A percentile compares a stretch with the other conserved stretches of the same genome.
Conservation (phyloP, 2,113 vertebrate genomes). For the Aramus guarauna region DNA sequence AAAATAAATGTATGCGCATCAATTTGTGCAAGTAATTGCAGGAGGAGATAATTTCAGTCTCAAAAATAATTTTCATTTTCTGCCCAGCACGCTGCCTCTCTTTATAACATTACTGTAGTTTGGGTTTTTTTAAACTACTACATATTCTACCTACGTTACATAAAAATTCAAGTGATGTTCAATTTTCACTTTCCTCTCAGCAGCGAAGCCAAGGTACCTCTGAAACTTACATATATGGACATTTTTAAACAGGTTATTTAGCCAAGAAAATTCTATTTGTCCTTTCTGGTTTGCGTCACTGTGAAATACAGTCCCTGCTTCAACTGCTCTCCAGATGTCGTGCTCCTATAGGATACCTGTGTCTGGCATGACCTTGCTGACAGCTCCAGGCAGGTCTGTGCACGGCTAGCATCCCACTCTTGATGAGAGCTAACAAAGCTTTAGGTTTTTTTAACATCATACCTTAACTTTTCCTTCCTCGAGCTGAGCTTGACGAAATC, state of each 20-base stretch:
- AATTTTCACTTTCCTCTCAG: background rate
- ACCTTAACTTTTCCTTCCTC: slow-evolving; percentile 97
- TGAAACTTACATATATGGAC: fast-evolving
- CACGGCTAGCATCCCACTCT: fast-evolving
- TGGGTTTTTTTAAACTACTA: background rate
- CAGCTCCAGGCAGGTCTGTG: background rate
- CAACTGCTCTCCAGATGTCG: too few relatives aligned
- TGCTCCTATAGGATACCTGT: background rate
- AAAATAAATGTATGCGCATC: background rate
- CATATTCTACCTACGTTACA: background rate
- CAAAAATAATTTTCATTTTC: background rate
- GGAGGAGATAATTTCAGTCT: background rate
- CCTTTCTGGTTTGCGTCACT: background rate
- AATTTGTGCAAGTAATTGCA: background rate
- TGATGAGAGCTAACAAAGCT: background rate
- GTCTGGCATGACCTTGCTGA: fast-evolving
- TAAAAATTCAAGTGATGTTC: background rate
- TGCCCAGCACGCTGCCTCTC: background rate
- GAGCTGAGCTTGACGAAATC: slow-evolving; percentile 95
- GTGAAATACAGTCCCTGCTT: background rate
- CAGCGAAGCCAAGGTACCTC: background rate
- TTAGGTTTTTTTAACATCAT: background rate
- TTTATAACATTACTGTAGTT: background rate
- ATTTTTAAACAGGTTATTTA: background rate
- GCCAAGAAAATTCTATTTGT: background rate